Evolutionary conservation across 2,113 vertebrate genomes (phyloP).

Genomic region (Mobula birostris): DNA sequence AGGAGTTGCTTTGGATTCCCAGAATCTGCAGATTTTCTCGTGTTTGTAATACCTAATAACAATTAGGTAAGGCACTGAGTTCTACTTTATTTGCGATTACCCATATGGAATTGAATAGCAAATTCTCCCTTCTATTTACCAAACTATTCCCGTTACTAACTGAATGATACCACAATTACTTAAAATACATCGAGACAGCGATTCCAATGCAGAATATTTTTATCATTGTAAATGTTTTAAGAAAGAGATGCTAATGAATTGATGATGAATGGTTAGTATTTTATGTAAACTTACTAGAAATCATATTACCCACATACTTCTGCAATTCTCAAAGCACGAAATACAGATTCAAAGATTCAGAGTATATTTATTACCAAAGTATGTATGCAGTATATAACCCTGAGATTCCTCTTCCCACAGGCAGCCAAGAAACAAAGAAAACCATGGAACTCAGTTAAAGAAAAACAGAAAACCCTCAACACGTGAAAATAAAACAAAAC

Average conservation of each 20-base stretch:
- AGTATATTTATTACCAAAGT: too few relatives aligned
- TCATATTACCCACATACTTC: not conserved
- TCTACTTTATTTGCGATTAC: not conserved
- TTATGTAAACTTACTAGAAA: not conserved
- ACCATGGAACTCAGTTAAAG: too few relatives aligned
- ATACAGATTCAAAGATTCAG: too few relatives aligned
- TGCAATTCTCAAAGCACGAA: not conserved
- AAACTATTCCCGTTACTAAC: not conserved
- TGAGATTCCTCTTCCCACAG: too few relatives aligned
- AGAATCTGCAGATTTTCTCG: too few relatives aligned
- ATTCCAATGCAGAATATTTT: not conserved
- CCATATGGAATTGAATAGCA: not conserved
- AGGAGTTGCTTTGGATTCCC: too few relatives aligned
- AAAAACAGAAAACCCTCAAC: too few relatives aligned
- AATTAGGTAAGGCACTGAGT: not conserved
- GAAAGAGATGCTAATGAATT: not conserved
- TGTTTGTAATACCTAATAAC: not conserved
- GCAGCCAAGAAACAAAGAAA: too few relatives aligned
- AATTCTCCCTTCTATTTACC: not conserved
- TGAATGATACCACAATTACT: too few relatives aligned
- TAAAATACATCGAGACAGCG: not conserved
- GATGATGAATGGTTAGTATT: not conserved
- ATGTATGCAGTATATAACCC: too few relatives aligned
- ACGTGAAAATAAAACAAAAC: too few relatives aligned
- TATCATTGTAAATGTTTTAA: not conserved